Conservation (phyloP, 1,140 invertebrate genomes). For the Geopemphigus sp. region DNA sequence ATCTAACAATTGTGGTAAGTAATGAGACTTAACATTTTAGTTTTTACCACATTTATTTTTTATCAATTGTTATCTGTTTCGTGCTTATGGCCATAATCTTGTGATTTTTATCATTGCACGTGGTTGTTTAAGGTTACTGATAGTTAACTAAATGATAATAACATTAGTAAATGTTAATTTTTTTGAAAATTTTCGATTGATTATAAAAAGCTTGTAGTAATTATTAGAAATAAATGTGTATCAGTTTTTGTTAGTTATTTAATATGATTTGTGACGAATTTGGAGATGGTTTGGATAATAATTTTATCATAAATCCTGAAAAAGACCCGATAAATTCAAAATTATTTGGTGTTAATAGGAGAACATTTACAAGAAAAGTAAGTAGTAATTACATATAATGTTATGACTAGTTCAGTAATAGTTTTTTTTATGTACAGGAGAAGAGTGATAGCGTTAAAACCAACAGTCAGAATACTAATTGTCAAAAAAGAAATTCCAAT, state of each 20-base stretch:
- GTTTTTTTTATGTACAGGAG: not conserved
- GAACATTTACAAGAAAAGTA: conserved; percentile 38
- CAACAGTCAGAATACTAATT: conserved; percentile 17
- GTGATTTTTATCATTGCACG: not conserved
- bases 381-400: not conserved
- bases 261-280: conserved; percentile 43
- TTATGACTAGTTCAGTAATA: not conserved
- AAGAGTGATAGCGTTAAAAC: not conserved
- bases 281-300: conserved; percentile 34
- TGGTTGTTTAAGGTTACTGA: conserved; percentile 29
- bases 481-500: conserved; percentile 18
- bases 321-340: conserved; percentile 29
- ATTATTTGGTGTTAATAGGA: conserved; percentile 30
- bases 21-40: not conserved
- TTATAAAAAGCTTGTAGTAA: too few species aligned
- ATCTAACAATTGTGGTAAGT: too few species aligned
- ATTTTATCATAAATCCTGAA: conserved; percentile 23
- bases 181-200: too few species aligned
- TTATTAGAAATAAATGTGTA: not conserved
- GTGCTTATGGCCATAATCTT: too few species aligned
- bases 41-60: not conserved
- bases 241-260: not conserved
- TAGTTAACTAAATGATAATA: not conserved
- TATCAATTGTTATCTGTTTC: too few species aligned
- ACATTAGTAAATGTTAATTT: too few species aligned